These are phyloP conservation scores for Ptychadena robeensis DNA, from an alignment of 2,797 vertebrate genomes.

Conservation along the genomic window DNA sequence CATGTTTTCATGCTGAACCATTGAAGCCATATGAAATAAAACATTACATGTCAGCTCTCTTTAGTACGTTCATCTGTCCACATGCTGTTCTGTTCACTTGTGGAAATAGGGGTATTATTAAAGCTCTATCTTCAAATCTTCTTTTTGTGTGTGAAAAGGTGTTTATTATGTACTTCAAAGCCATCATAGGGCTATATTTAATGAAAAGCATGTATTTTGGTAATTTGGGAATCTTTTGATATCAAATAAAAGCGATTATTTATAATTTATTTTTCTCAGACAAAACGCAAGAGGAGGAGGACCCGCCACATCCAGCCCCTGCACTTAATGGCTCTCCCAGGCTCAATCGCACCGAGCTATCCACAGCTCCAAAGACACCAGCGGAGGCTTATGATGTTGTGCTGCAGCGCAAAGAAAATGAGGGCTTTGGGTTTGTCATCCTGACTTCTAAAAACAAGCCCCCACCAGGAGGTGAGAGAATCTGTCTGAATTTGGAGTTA, in stretches of 20 bases:
- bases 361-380: slow-evolving; percentile 64
- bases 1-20: too few species aligned
- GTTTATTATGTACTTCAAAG: too few species aligned
- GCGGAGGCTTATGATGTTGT: slow-evolving; percentile 86
- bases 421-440: slow-evolving; percentile 98
- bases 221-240: neutral
- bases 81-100: too few species aligned
- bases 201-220: too few species aligned
- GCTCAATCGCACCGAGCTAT: slow-evolving; percentile 69
- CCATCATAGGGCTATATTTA: too few species aligned
- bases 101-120: too few species aligned
- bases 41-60: too few species aligned
- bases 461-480: slow-evolving; percentile 88
- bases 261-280: slow-evolving; percentile 60
- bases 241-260: neutral
- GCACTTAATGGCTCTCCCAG: slow-evolving; percentile 83
- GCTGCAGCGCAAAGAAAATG: slow-evolving; percentile 90
- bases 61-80: too few species aligned
- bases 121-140: too few species aligned
- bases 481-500: neutral
- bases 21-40: too few species aligned
- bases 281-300: slow-evolving; percentile 72
- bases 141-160: too few species aligned
- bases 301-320: slow-evolving; percentile 69
- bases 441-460: slow-evolving; percentile 97